Percentiles rank a stretch among this genome's conserved stretches.
Conservation (phyloP, 2,888 invertebrate genomes). For the Cylloceria caligata region DNA sequence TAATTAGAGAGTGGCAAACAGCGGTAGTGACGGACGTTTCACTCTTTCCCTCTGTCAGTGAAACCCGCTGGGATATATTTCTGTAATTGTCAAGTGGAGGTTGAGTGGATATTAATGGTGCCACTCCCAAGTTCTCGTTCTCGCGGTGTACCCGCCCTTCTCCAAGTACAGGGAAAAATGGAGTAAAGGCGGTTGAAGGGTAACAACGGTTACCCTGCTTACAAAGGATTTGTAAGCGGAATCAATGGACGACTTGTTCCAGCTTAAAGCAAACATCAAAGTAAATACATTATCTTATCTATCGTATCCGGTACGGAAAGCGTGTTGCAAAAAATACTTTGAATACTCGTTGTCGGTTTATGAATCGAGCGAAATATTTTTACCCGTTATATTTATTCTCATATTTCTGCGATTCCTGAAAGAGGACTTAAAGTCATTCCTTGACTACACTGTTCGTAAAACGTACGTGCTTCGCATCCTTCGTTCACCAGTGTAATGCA, state of each 20-base stretch:
- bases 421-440: not conserved
- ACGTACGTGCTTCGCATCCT: slow-evolving; percentile 39
- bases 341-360: too few relatives aligned
- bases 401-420: not conserved
- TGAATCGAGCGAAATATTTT: too few relatives aligned
- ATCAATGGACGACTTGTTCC: not conserved
- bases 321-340: not conserved
- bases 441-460: slow-evolving; percentile 13
- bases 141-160: slow-evolving; percentile 28
- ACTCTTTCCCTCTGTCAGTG: slow-evolving; percentile 42
- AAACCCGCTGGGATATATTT: slow-evolving; percentile 73
- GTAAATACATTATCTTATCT: not conserved
- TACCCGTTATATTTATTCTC: not conserved
- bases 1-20: slow-evolving; percentile 74
- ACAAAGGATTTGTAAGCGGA: not conserved
- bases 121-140: slow-evolving; percentile 39
- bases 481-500: slow-evolving; percentile 73
- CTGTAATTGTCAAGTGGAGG: slow-evolving; percentile 75
- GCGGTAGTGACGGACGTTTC: slow-evolving; percentile 58
- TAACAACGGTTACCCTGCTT: not conserved
- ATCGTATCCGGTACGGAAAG: not conserved
- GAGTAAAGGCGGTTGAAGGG: not conserved
- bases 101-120: slow-evolving; percentile 74
- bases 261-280: not conserved
- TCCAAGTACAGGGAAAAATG: slow-evolving; percentile 2